Evolutionary conservation across 2,113 vertebrate species (phyloP), one percentile per base, ranked within the genome.

Genomic region (Microcebus murinus): DNA sequence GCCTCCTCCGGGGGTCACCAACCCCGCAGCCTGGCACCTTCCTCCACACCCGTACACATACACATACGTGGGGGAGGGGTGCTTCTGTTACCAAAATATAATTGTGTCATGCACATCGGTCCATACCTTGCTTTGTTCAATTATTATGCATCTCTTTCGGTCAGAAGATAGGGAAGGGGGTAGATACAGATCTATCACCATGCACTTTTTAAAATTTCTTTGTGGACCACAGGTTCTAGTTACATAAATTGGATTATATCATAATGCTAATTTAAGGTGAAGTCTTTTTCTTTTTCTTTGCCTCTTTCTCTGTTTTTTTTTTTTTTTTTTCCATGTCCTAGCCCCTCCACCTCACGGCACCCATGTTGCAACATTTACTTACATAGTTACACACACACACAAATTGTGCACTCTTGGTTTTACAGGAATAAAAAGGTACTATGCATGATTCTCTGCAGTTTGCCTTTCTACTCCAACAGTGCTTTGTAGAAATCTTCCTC

Each of bases 101-200:
- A 39, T 23, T 25, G 1, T 1, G 2, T 34, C 5, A 11, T 0
- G 4, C 7, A 14, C 36, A 12, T 14, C 6, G 1, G 29, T 8
- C 6, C 12, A 13, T 0, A 3, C 42, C 29, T 52, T 5, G 12
- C 31, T 52, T 31, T 6, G 12, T 14, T 52, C 48, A 36, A 1
- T 45, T 11, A 11, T 7, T 21, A 7, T 3, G 34, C 6, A 6
- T 7, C 27, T 29, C 23, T 34, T 42, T 34, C 0, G 0, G 39
- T 21, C 39, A 52, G 27, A 7, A 11, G 29, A 5, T 2, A 27
- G 68, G 61, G 48, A 31, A 23, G 0, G 8, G 4, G 7, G 8
- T 1, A 17, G 36, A 13, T 5, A n/a, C 6, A 13, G 29, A 21
- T 6, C 34, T 55, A 4, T 29, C 31, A 2, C 29, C 12, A 0